Conservation (phyloP, 2,113 vertebrate species). For the Callospermophilus lateralis region DNA sequence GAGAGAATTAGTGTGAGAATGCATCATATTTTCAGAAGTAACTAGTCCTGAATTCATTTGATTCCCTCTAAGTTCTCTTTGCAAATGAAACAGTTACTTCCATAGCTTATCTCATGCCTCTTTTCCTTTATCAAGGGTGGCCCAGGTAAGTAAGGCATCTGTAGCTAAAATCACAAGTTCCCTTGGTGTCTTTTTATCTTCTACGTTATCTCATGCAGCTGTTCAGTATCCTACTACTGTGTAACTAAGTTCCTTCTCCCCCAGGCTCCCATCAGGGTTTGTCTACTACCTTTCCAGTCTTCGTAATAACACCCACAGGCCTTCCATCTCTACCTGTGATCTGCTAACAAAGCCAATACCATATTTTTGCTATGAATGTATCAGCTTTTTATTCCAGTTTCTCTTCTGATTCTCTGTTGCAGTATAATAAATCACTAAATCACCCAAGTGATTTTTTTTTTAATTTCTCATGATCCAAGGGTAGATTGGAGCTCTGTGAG, state of each 20-base stretch:
- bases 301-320: neutral
- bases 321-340: neutral
- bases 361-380: neutral
- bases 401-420: neutral
- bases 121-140: neutral
- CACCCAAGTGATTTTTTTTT: neutral
- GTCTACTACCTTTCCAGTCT: neutral
- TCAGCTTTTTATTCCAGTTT: neutral
- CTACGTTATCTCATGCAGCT: neutral
- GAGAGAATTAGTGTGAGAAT: neutral
- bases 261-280: neutral
- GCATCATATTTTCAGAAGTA: neutral
- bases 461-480: neutral
- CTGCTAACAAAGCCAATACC: neutral
- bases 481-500: neutral
- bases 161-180: neutral
- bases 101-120: neutral
- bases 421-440: neutral
- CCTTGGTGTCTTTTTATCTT: neutral
- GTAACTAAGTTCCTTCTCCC: neutral
- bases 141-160: neutral
- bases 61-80: neutral
- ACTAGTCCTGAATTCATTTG: neutral
- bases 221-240: neutral
- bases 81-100: neutral